phyloP scores from a whole-genome alignment of 2,113 vertebrate species.

The Chaetops frenatus region DNA sequence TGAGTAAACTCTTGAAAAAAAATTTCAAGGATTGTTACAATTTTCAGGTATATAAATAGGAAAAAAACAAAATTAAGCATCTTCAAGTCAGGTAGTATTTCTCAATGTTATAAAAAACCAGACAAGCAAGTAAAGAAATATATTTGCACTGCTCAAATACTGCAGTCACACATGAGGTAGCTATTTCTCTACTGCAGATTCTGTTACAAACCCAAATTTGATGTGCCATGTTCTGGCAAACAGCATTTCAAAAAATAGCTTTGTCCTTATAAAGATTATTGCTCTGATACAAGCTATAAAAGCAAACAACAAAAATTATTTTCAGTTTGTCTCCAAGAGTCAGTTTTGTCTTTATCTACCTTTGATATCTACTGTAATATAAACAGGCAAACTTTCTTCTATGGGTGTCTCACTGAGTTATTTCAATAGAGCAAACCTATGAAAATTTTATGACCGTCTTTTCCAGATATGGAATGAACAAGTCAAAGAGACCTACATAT shows the following conservation, averaged over 20 bases:
- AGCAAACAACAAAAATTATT: background rate
- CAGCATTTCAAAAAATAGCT: background rate
- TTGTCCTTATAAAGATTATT: background rate
- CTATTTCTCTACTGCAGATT: background rate
- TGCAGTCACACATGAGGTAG: background rate
- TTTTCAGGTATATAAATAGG: background rate
- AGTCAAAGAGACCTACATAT: background rate
- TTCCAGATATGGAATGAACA: background rate
- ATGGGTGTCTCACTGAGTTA: background rate
- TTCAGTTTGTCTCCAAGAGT: background rate
- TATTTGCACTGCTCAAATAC: background rate
- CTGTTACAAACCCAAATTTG: background rate
- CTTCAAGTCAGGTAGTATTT: background rate
- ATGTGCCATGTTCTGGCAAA: background rate
- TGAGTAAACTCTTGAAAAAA: background rate
- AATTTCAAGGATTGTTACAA: background rate
- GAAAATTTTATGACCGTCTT: constrained; percentile 19
- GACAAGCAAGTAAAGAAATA: background rate
- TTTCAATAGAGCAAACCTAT: background rate
- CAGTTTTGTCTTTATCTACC: background rate
- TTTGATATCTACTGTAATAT: background rate
- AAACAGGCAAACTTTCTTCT: background rate
- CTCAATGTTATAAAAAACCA: background rate
- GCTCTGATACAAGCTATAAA: background rate
- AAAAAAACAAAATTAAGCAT: background rate